phyloP scores from a whole-genome alignment of 2,113 vertebrate species.

The Mionectes macconnelli region DNA sequence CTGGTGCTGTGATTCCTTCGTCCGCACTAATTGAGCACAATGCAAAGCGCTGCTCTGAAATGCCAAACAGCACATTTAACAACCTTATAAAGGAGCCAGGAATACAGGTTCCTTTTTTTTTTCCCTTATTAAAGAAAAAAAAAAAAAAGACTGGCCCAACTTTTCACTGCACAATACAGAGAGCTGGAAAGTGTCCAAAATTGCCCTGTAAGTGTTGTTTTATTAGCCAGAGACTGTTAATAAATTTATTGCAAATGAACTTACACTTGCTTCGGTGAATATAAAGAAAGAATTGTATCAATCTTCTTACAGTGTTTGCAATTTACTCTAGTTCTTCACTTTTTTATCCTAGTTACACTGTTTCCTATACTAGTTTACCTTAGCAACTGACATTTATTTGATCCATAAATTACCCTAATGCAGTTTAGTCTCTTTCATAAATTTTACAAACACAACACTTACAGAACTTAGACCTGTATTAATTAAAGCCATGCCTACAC shows the following conservation, averaged over 20 bases:
- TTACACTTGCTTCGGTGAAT: constrained; percentile 33
- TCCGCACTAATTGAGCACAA: constrained; percentile 66
- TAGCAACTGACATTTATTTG: constrained; percentile 68
- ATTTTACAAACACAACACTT: constrained; percentile 61
- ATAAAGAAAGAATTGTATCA: constrained; percentile 44
- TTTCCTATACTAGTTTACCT: constrained; percentile 53
- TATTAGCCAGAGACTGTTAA: constrained; percentile 54
- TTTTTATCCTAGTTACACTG: constrained; percentile 29
- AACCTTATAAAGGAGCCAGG: constrained; percentile 60
- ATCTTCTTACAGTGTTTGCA: constrained; percentile 30
- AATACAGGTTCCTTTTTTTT: constrained; percentile 31
- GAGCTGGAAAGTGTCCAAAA: constrained; percentile 53
- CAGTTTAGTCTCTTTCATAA: constrained; percentile 60
- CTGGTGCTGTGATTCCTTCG: background rate
- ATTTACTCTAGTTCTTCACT: constrained; percentile 42
- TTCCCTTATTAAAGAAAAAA: background rate
- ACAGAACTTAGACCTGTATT: constrained; percentile 10
- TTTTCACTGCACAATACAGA: constrained; percentile 35
- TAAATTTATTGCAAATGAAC: constrained; percentile 60
- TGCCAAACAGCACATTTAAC: constrained; percentile 63
- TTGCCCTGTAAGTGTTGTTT: constrained; percentile 51
- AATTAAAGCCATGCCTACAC: constrained; percentile 60
- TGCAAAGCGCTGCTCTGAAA: constrained; percentile 49
- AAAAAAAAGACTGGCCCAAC: constrained; percentile 33
- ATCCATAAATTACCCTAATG: constrained; percentile 65